Base-by-base conservation (phyloP, 92 coral and sea anemone genomes). In the Porites cylindrica region DNA sequence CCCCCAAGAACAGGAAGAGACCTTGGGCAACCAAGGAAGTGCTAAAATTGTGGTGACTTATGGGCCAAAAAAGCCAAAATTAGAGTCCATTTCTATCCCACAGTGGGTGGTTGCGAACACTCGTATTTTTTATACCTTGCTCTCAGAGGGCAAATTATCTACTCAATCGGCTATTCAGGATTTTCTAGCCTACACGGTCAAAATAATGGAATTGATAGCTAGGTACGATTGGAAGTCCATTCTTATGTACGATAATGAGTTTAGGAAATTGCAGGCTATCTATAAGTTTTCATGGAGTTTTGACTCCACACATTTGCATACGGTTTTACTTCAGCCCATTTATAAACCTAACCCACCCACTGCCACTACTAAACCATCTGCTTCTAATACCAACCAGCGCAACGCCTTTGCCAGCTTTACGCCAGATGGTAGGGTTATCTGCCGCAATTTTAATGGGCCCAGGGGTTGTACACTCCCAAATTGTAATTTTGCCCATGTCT, bases 261-360 rank as follows among this genome's bases (percentile, higher is more conserved):
- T 29, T 29, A 29, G 32, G 32, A 29, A 29, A 29, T 29, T 29
- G 32, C 32, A 29, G 32, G 32, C 32, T 29, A 29, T 29, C 32
- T 29, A 29, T 29, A 29, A 29, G 32, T 29, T 29, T 29, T 29
- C 32, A 29, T 29, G 32, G 32, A 29, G 32, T 29, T 29, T 29
- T 29, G 32, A 29, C 32, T 29, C 32, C 32, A 79, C 70, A 12
- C 93, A 90, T 24, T 72, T 90, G 3, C 93, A 90, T 20, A 85
- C 93, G 1, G 90, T 85, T 32, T 50, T 69, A 61, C 86, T 85
- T 3, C 54, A 88, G 32, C 32, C 32, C 32, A 29, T 29, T 29
- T 29, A 29, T 29, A 29, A 29, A 72, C 89, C 90, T 18, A 51
- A 64, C 32, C 21, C 21, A 53, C 9, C 59, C 18, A 69, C 26